Conservation (phyloP, 2,113 vertebrate species). For the Podiceps cristatus region DNA sequence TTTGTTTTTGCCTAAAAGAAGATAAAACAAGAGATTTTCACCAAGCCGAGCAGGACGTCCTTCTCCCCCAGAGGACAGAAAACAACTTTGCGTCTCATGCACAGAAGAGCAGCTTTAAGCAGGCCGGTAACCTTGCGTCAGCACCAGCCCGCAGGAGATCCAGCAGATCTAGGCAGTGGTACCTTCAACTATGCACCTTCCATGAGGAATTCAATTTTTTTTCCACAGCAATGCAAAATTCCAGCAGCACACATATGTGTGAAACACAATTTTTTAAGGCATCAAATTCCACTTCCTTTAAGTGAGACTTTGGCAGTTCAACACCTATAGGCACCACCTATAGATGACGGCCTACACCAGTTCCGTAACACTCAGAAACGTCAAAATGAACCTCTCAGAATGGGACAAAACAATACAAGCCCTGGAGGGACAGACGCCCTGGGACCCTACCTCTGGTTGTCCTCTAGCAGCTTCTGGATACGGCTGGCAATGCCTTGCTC, state of each 20-base stretch:
- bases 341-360: accelerated
- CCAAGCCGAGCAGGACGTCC: neutral
- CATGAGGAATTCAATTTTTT: neutral
- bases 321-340: neutral
- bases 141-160: neutral
- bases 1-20: constrained; percentile 86
- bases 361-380: accelerated
- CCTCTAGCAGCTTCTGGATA: constrained; percentile 86
- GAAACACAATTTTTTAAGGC: neutral
- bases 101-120: neutral
- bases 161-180: neutral
- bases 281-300: neutral
- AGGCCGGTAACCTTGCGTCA: neutral
- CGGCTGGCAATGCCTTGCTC: constrained; percentile 81
- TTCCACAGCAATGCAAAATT: neutral
- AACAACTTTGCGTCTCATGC: neutral
- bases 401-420: neutral
- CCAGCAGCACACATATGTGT: neutral
- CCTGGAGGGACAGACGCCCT: accelerated
- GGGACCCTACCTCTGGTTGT: constrained; percentile 84
- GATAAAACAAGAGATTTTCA: neutral
- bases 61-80: neutral
- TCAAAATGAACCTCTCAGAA: accelerated
- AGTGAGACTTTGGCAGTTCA: neutral
- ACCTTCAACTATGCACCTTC: neutral